A percentile compares a stretch with the other conserved stretches of the same genome.
Conservation (phyloP, 2,888 invertebrate species). For the Sphinx pinastri region DNA sequence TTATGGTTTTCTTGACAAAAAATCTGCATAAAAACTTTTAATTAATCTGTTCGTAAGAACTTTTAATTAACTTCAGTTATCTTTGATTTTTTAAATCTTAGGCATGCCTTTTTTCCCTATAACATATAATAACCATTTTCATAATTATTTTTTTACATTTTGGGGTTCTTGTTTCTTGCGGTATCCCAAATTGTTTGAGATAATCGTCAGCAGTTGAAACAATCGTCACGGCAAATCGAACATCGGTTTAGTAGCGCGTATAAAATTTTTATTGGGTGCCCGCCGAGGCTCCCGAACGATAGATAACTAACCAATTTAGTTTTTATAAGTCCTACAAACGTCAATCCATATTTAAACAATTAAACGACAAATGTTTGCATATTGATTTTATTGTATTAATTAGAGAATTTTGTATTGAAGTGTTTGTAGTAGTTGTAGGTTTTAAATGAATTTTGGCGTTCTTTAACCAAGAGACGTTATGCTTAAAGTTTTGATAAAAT, state of each 20-base stretch:
- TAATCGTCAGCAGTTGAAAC: conserved; percentile 76
- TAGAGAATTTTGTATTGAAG: background rate
- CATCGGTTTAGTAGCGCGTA: conserved; percentile 54
- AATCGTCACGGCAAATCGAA: conserved; percentile 70
- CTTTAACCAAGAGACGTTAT: background rate
- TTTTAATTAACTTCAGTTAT: too few relatives aligned
- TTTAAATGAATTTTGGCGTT: background rate
- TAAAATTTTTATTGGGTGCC: conserved; percentile 58
- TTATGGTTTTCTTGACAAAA: too few relatives aligned
- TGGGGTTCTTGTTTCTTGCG: conserved; percentile 25
- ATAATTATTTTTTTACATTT: background rate
- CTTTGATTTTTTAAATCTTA: too few relatives aligned
- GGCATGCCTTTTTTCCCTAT: too few relatives aligned
- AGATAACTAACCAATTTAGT: conserved; percentile 23
- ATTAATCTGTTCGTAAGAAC: too few relatives aligned
- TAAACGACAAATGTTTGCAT: background rate
- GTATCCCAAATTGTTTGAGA: conserved; percentile 68
- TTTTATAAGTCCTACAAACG: background rate
- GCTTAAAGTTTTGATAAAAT: background rate
- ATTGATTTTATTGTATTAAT: background rate
- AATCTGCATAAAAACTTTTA: too few relatives aligned
- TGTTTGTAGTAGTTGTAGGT: too few relatives aligned
- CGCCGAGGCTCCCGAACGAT: conserved; percentile 41
- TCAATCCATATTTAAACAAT: conserved; percentile 8
- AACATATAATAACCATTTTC: background rate